A percentile compares a stretch with the other conserved stretches of the same genome.
Evolutionary conservation across 92 coral and sea anemone genomes (phyloP).

Genomic region (Galaxea fascicularis): DNA sequence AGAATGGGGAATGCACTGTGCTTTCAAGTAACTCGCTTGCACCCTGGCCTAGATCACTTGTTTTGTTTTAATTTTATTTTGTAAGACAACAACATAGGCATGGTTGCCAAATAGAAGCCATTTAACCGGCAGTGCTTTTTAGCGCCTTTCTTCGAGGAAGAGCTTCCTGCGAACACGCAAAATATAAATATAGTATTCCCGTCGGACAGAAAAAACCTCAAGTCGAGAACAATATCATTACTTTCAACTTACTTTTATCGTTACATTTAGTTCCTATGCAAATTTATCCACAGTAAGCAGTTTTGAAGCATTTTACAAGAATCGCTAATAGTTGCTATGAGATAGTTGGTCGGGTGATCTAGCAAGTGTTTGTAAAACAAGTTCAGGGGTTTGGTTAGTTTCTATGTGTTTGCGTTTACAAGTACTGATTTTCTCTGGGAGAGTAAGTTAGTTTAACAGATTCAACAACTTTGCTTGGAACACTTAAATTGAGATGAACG

Average conservation of each 20-base stretch:
- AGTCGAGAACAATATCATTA: too few species aligned
- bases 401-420: too few species aligned
- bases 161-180: not conserved
- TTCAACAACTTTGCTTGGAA: not conserved
- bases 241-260: not conserved
- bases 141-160: not conserved
- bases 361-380: not conserved
- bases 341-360: not conserved
- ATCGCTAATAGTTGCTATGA: constrained; percentile 9
- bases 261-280: constrained; percentile 10
- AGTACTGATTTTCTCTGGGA: too few species aligned
- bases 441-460: not conserved
- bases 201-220: not conserved
- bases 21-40: not conserved
- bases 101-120: too few species aligned
- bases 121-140: not conserved
- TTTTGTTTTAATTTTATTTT: not conserved
- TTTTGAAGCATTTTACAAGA: not conserved
- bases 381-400: too few species aligned
- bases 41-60: not conserved
- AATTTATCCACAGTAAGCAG: not conserved
- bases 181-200: not conserved
- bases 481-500: not conserved
- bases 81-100: not conserved
- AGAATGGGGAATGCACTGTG: not conserved